Percentiles rank a stretch among this genome's conserved stretches.
Evolutionary conservation across 2,113 vertebrate species (phyloP).

Genomic region (Malurus alboscapulatus): DNA sequence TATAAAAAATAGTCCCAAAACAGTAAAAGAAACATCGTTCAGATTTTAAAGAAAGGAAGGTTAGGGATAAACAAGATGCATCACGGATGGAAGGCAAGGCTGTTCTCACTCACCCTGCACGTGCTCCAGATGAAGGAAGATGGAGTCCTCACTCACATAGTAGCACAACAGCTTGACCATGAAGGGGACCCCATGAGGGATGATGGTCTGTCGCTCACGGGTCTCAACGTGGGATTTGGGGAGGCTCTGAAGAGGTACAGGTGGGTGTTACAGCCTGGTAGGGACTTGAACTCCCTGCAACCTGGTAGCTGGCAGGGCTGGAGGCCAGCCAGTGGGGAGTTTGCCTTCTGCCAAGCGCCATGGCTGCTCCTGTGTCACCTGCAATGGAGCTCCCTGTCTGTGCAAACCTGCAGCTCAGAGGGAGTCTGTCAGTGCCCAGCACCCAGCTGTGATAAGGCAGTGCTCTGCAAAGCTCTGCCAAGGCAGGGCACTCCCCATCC

Average conservation of each 20-base stretch:
- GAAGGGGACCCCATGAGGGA: constrained; percentile 92
- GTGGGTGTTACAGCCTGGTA: neutral
- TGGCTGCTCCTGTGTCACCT: neutral
- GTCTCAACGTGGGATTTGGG: constrained; percentile 86
- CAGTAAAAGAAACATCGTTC: neutral
- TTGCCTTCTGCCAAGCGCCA: neutral
- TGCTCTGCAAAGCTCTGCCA: neutral
- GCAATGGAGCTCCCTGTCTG: accelerated
- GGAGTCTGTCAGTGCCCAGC: neutral
- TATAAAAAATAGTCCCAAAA: neutral
- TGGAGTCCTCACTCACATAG: constrained; percentile 89
- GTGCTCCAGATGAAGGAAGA: constrained; percentile 92
- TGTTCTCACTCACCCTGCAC: constrained; percentile 82
- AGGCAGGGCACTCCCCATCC: neutral
- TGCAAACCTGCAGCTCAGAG: accelerated
- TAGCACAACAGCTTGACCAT: constrained; percentile 93
- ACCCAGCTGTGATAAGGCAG: neutral
- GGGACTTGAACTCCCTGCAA: neutral
- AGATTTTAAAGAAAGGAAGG: neutral
- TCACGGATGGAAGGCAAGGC: neutral
- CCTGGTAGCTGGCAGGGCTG: neutral
- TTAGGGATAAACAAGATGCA: neutral
- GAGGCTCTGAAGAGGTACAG: constrained; percentile 79
- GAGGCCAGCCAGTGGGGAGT: neutral
- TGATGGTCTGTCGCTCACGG: constrained; percentile 87